Evolutionary conservation across 2,888 invertebrate species (phyloP), one percentile per base, ranked within the genome.

Genomic region (Malacosoma neustria): DNA sequence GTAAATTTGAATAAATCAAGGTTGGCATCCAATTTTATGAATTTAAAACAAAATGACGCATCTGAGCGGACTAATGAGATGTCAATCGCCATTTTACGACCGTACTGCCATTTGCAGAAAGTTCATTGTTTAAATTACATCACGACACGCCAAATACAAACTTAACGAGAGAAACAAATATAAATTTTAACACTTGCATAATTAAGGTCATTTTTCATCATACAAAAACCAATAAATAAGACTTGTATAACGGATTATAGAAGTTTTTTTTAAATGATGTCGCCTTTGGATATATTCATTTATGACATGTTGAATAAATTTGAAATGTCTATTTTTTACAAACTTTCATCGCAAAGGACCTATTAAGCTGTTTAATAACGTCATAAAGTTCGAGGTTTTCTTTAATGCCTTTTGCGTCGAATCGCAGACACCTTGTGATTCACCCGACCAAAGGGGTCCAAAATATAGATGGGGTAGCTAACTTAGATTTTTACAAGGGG

Each of bases 231-330:
- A 33, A 41, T 33, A 35, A 35, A 41, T 48, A 36, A 40, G 56
- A 63, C 71, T 65, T 63, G 59, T 64, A 70, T 72, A 72, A 69
- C 68, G n/a, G n/a, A n/a, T n/a, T n/a, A n/a, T n/a, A n/a, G n/a
- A n/a, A n/a, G n/a, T n/a, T n/a, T n/a, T n/a, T n/a, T n/a, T n/a
- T n/a, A n/a, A n/a, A n/a, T n/a, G n/a, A 22, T 22, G 9, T 22
- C 22, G 22, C 3, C 22, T 2, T 5, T 22, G 15, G 4, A 15
- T 6, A 15, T 15, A 22, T 7, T 22, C 6, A 22, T 22, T 22
- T 22, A 22, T 6, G 22, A 22, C 9, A 22, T 22, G 22, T 22
- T 22, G 22, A 22, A 22, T 5, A 22, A 22, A 22, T 22, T 22
- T 22, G 2, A 2, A 5, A 22, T 22, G 7, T n/a, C 22, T 3